Evolutionary conservation across 1,140 invertebrate genomes (phyloP).

Genomic region (Drosophila athabasca): DNA sequence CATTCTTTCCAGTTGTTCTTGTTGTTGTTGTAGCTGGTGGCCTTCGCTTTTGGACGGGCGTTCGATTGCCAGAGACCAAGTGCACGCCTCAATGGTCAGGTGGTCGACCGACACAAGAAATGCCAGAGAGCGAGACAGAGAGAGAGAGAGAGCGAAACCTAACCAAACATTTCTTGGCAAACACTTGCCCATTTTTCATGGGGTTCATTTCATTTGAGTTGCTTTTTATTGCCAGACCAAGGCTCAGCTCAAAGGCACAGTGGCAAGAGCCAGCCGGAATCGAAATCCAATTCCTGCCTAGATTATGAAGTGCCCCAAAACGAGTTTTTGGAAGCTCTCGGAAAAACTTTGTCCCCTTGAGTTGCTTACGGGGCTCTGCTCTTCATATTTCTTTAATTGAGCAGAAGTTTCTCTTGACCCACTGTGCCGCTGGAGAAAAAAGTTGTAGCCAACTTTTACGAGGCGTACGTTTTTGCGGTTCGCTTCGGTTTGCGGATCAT

Average conservation of each 20-base stretch:
- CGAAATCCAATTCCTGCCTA: not conserved
- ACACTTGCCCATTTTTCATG: slow-evolving; percentile 79
- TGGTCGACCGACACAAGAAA: slow-evolving; percentile 55
- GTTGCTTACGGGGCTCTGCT: too few relatives aligned
- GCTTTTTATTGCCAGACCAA: slow-evolving; percentile 67
- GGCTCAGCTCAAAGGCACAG: slow-evolving; percentile 25
- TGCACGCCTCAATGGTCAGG: slow-evolving; percentile 79
- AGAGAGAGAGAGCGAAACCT: slow-evolving; percentile 45
- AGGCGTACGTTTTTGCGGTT: slow-evolving; percentile 56
- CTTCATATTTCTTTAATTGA: not conserved
- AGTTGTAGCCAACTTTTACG: slow-evolving; percentile 47
- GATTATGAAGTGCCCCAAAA: too few relatives aligned
- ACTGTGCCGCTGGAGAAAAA: slow-evolving; percentile 1
- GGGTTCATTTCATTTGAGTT: slow-evolving; percentile 79
- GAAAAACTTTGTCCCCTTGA: too few relatives aligned
- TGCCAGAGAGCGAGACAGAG: not conserved
- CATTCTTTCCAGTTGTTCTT: slow-evolving; percentile 13
- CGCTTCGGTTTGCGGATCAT: slow-evolving; percentile 30
- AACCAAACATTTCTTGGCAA: slow-evolving; percentile 81
- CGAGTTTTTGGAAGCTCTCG: not conserved
- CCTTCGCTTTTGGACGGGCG: slow-evolving; percentile 38
- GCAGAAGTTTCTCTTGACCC: not conserved
- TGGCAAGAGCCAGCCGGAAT: slow-evolving; percentile 8
- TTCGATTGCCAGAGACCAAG: slow-evolving; percentile 67
- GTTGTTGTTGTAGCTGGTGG: slow-evolving; percentile 33